Conservation (phyloP, 2,113 vertebrate species). For the Ictidomys tridecemlineatus region DNA sequence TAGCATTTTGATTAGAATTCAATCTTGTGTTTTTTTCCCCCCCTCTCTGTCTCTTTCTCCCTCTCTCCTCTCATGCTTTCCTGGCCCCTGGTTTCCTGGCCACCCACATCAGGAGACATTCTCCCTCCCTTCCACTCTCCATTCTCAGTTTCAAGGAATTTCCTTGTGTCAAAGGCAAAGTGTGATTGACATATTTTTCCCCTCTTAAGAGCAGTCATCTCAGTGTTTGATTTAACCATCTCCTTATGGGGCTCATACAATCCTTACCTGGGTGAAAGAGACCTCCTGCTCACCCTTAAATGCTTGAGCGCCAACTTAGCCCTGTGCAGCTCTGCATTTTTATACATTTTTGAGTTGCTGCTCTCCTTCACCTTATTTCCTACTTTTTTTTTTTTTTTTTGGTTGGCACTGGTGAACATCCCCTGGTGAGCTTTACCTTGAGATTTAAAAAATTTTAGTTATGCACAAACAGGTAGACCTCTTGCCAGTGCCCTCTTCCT, state of each 20-base stretch:
- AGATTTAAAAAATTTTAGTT: conserved; percentile 58
- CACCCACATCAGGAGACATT: conserved; percentile 92
- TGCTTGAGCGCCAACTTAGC: background rate
- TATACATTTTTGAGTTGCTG: conserved; percentile 60
- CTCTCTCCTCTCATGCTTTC: conserved; percentile 85
- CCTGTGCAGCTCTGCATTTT: background rate
- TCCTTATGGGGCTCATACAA: conserved; percentile 87
- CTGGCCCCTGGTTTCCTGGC: conserved; percentile 94
- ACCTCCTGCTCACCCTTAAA: conserved; percentile 76
- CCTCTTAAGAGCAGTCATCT: conserved; percentile 89
- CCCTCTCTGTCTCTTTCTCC: conserved; percentile 81
- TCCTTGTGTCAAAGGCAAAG: conserved; percentile 92
- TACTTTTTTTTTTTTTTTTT: background rate
- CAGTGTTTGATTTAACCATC: conserved; percentile 89
- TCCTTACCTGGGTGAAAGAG: conserved; percentile 88
- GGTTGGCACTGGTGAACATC: conserved; percentile 43
- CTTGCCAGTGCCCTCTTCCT: background rate
- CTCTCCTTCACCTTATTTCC: background rate
- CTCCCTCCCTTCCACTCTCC: conserved; percentile 88
- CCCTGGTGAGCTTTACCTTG: conserved; percentile 17
- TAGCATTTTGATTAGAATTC: conserved; percentile 90
- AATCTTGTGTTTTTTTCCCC: conserved; percentile 84
- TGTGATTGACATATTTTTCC: conserved; percentile 91
- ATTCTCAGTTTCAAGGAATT: conserved; percentile 92
- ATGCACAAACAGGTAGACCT: conserved; percentile 34